Evolutionary conservation across 2,888 invertebrate species (phyloP), one percentile per base, ranked within the genome.

Genomic region (Stenchaetothrips biformis): DNA sequence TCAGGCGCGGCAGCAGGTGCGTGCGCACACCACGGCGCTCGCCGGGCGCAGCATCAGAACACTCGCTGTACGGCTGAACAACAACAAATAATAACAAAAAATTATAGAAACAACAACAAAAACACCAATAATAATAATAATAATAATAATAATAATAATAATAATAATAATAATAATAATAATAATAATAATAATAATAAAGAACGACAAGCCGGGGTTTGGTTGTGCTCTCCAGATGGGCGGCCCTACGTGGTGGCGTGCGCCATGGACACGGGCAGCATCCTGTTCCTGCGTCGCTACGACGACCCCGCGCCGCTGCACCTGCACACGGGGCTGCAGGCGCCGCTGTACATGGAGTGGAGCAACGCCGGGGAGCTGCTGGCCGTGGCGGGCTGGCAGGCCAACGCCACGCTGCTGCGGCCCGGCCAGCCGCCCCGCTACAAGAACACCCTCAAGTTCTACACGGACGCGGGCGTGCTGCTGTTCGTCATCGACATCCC

Each of bases 271-370:
- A 95, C 94, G 85, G 98, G 98, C n/a, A 93, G 92, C 85, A 93
- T 98, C 80, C 95, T 95, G 84, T 89, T 98, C 84, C 89, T 98
- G 87, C 92, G 94, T 83, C 95, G 95, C 27, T 97, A 95, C 86
- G 98, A 98, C 88, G 98, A 98, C 88, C 93, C 97, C 80, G 94
- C 95, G 83, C 98, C 98, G 0, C 92, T 93, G 83, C 92, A 95
- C 83, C 92, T 97, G 83, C 90, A 92, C 85, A 97, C 97, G 0
- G 92, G 92, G n/a, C 88, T 95, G 82, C 90, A 92, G 84, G 94
- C 94, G 27, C 93, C 94, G 11, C 87, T 95, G 83, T 93, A 94
- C 84, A 95, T 98, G 90, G 98, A 98, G 88, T 98, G 98, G 98
- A 97, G 97, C 82, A 98, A 97, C 87, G 96, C 96, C 1, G 92